Evolutionary conservation across 2,888 invertebrate species (phyloP).

Genomic region (Monoplex corrugatus): DNA sequence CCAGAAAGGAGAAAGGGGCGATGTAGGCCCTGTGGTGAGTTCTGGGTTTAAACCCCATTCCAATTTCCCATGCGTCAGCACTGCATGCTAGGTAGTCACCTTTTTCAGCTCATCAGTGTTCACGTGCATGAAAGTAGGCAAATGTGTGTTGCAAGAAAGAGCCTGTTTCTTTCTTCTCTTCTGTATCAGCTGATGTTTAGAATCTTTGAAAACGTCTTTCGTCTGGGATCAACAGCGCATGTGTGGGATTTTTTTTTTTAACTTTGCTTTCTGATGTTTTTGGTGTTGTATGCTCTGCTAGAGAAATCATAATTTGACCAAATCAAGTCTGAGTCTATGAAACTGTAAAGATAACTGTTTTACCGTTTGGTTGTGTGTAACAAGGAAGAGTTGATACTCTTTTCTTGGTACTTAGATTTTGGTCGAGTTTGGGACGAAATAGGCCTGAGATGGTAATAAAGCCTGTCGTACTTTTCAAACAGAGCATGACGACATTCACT

Average conservation of each 20-base stretch:
- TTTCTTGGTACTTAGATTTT: too few species aligned
- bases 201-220: neutral
- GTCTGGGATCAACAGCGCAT: neutral
- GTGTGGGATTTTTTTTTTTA: neutral
- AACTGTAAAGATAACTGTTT: neutral
- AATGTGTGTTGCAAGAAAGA: neutral
- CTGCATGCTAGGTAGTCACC: slow-evolving; percentile 45
- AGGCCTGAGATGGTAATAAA: too few species aligned
- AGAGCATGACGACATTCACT: too few species aligned
- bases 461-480: too few species aligned
- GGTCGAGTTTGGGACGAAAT: too few species aligned
- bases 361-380: neutral
- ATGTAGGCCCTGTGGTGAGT: slow-evolving; percentile 47
- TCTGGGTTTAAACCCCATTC: slow-evolving; percentile 27
- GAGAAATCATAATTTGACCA: too few species aligned
- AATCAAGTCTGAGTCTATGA: too few species aligned
- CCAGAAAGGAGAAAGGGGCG: slow-evolving; percentile 42
- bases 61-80: slow-evolving; percentile 29
- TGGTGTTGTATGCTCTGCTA: neutral
- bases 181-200: too few species aligned
- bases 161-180: neutral
- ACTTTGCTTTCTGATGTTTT: neutral
- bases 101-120: slow-evolving; percentile 27
- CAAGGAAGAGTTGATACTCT: neutral
- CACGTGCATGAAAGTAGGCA: slow-evolving; percentile 22